Conservation (phyloP, 2,113 vertebrate species). For the Nyctereutes procyonoides region DNA sequence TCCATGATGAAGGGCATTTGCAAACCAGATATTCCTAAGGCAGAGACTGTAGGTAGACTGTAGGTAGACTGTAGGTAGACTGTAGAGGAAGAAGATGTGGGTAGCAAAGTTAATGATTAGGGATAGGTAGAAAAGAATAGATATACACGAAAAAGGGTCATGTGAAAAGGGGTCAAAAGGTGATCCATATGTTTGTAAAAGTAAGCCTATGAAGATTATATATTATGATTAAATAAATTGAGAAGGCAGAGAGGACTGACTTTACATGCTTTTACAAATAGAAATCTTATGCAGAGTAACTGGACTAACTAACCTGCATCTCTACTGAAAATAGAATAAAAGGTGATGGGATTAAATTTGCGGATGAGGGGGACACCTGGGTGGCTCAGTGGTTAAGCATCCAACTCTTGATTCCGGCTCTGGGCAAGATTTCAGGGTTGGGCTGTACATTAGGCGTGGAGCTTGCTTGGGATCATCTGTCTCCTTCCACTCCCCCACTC, state of each 20-base stretch:
- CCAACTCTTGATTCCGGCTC: neutral
- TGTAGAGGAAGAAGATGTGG: neutral
- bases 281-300: neutral
- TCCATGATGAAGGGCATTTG: neutral
- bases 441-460: rapidly evolving
- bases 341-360: neutral
- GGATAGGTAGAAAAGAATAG: neutral
- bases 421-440: neutral
- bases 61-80: no score
- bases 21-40: neutral
- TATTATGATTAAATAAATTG: neutral
- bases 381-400: neutral
- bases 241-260: neutral
- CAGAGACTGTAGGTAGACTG: neutral
- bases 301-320: neutral
- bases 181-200: neutral
- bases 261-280: neutral
- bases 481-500: neutral
- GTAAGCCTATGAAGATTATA: neutral
- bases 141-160: neutral
- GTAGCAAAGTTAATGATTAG: neutral
- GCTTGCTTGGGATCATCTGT: neutral
- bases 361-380: neutral
- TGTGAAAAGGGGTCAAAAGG: neutral
- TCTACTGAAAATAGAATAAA: neutral